Evolutionary conservation across 2,888 invertebrate species (phyloP).

Genomic region (Lamellibrachia columna): DNA sequence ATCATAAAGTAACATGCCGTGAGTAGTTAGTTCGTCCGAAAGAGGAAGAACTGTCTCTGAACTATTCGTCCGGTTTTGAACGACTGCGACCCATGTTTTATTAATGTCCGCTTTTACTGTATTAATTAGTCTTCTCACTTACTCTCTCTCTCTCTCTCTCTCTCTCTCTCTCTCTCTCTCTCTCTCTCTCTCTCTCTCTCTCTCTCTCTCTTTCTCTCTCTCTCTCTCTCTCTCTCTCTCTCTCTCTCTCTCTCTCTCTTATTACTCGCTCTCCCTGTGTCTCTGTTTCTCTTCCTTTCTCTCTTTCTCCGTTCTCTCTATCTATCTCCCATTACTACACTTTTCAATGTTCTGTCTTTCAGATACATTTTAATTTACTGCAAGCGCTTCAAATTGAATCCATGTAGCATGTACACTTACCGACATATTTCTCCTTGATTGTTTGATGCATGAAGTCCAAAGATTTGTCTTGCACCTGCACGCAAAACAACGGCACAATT

Average conservation of each 20-base stretch:
- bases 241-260: background rate
- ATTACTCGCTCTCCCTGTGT: background rate
- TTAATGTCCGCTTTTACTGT: no score
- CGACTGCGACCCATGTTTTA: no score
- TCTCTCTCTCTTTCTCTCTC: background rate
- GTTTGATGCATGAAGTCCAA: background rate
- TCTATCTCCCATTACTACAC: background rate
- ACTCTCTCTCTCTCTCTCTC: background rate
- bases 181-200: background rate
- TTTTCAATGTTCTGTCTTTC: background rate
- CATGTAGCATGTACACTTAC: background rate
- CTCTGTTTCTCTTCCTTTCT: background rate
- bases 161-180: background rate
- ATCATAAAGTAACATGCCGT: background rate
- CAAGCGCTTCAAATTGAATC: background rate
- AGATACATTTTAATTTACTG: background rate
- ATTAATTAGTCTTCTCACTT: background rate
- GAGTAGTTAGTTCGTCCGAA: background rate
- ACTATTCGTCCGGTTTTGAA: no score
- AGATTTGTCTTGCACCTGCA: background rate
- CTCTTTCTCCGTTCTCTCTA: background rate
- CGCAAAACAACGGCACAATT: background rate
- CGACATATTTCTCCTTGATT: background rate
- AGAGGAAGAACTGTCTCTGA: background rate
- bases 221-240: background rate